phyloP scores from a whole-genome alignment of 2,888 invertebrate species.

The Pyrochroa serraticornis region DNA sequence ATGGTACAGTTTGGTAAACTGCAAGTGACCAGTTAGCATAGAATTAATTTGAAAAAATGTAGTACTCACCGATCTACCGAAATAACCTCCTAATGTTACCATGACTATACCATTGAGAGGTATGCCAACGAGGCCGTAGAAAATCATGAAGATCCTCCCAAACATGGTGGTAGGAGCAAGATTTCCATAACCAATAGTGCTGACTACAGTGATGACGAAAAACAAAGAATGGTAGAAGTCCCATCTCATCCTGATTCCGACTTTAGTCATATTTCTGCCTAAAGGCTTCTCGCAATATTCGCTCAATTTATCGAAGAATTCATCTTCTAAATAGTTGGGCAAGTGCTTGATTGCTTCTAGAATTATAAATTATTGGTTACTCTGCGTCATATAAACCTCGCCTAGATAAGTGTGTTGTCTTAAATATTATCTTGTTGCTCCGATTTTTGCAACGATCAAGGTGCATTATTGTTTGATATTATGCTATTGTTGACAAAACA shows the following conservation, averaged over 20 bases:
- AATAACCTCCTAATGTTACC: conserved; percentile 84
- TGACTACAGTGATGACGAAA: conserved; percentile 89
- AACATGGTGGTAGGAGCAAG: conserved; percentile 81
- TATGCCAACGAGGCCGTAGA: conserved; percentile 85
- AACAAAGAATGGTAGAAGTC: conserved; percentile 91
- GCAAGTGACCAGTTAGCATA: conserved; percentile 40
- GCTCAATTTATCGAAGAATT: conserved; percentile 63
- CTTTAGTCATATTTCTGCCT: conserved; percentile 66
- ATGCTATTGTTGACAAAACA: too few species aligned
- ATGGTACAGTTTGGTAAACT: conserved; percentile 80
- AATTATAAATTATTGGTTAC: too few species aligned
- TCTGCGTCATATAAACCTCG: too few species aligned
- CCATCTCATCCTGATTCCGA: conserved; percentile 73
- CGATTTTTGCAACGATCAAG: too few species aligned
- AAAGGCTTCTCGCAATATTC: conserved; percentile 79
- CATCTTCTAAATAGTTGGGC: too few species aligned
- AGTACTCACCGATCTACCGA: conserved; percentile 73
- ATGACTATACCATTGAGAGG: conserved; percentile 82
- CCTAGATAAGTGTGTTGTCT: too few species aligned
- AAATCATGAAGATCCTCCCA: conserved; percentile 84
- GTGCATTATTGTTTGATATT: too few species aligned
- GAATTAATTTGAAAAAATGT: not conserved
- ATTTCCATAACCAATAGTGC: conserved; percentile 94
- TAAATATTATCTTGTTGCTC: too few species aligned
- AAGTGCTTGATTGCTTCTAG: too few species aligned